Base-by-base conservation (phyloP, 2,113 vertebrate genomes). In the Vireo altiloquus region DNA sequence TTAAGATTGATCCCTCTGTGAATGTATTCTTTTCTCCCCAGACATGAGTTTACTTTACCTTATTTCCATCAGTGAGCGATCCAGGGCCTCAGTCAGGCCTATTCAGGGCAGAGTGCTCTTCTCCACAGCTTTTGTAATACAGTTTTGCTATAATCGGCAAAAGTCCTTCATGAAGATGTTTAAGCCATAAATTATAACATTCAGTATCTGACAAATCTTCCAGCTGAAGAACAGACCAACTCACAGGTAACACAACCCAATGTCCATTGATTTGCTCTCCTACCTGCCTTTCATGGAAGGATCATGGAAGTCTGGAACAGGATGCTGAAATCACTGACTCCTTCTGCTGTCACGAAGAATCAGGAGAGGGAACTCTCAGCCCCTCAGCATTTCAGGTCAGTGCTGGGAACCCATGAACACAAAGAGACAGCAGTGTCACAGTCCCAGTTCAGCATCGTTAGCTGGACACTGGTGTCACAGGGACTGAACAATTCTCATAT, bases 361-460 rank as follows among this genome's bases (percentile, higher is more conserved):
- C 22, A 44, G 57, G 18, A 85, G 40, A 77, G 85, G 13, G 27
- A 52, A 27, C 30, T 61, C 39, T 61, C 37, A 28, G 56, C 11
- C 25, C 19, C 23, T 85, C 40, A 46, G 66, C 17, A 37, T 50
- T 44, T 77, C 1, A 1, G 16, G 19, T n/a, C 56, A 40, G 21
- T 40, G 52, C 24, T 60, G 53, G 24, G 24, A 40, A 52, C 20
- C 6, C 11, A 82, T 21, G 66, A 87, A 76, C 91, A 88, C 72
- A 49, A 72, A 93, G 76, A 94, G 95, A 92, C 56, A 92, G 33
- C 59, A 86, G 84, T 31, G 10, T 85, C 47, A 78, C 71, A 92
- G 83, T 81, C 91, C 90, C 85, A 92, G 72, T 60, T 90, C 95
- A 96, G 87, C 91, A 86, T 65, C 60, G 39, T 91, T 89, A 88